phyloP scores from a whole-genome alignment of 2,888 invertebrate genomes.

The Cryptocheilus praepositus region DNA sequence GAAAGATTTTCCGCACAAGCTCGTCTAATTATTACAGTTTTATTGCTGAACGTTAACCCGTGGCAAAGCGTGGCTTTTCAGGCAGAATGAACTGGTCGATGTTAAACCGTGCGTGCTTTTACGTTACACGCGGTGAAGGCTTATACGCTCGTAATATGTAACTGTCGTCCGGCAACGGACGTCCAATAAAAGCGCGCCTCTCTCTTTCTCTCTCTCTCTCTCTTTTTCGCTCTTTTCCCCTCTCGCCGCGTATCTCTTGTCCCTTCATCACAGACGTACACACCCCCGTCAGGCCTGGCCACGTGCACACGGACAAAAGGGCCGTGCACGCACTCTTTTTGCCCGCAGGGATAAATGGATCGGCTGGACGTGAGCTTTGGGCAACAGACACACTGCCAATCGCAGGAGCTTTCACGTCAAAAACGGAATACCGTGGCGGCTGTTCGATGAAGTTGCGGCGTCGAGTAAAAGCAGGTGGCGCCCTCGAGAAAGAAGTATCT shows the following conservation, averaged over 20 bases:
- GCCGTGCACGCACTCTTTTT: not conserved
- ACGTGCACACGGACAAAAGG: no score
- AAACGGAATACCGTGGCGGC: slow-evolving; percentile 15
- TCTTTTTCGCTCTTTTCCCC: slow-evolving; percentile 23
- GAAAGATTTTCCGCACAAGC: no score
- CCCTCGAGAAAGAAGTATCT: slow-evolving; percentile 32
- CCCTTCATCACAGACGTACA: not conserved
- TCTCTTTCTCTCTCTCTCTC: slow-evolving; percentile 14
- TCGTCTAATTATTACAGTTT: no score
- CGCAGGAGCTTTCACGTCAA: slow-evolving; percentile 32
- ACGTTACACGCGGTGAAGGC: slow-evolving; percentile 7
- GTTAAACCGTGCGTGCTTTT: no score
- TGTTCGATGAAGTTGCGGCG: slow-evolving; percentile 30
- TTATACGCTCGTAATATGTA: slow-evolving; percentile 58
- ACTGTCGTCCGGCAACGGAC: slow-evolving; percentile 53
- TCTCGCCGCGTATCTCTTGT: no score
- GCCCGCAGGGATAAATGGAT: slow-evolving; percentile 49
- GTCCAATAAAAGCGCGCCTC: slow-evolving; percentile 55
- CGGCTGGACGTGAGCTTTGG: slow-evolving; percentile 50
- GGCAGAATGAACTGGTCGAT: no score
- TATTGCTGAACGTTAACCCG: no score
- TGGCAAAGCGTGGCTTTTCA: no score
- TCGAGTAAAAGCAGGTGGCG: slow-evolving; percentile 36
- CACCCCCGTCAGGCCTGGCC: not conserved
- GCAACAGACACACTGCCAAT: slow-evolving; percentile 40